These are phyloP conservation scores for Stictonetta naevosa DNA, from an alignment of 2,113 vertebrate genomes.

Conservation along the genomic window DNA sequence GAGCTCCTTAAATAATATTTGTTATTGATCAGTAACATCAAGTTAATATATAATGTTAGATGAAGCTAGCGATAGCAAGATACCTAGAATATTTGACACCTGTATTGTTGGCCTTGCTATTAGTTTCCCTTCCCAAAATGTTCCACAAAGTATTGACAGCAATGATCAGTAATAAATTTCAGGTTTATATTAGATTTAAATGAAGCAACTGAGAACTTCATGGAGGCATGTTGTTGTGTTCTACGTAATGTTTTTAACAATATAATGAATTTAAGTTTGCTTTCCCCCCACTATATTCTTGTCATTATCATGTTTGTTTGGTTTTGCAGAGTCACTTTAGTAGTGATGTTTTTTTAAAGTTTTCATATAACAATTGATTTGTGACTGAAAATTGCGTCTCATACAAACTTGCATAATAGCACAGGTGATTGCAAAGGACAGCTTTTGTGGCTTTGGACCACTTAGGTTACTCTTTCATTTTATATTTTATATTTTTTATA, in stretches of 20 bases:
- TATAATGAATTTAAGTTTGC: conserved; percentile 21
- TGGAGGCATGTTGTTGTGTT: conserved; percentile 39
- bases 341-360: conserved; percentile 7
- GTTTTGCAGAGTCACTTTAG: neutral
- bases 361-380: conserved; percentile 1
- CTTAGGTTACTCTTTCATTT: neutral
- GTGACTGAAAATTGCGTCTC: neutral
- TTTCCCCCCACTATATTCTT: conserved; percentile 37
- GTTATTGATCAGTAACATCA: neutral
- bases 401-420: neutral
- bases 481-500: neutral
- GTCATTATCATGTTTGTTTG: neutral
- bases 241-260: conserved; percentile 28
- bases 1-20: neutral
- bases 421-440: neutral
- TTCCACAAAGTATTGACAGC: conserved; percentile 20
- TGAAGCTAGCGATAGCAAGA: neutral
- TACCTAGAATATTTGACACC: neutral
- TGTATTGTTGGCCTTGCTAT: neutral
- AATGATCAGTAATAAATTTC: conserved; percentile 22
- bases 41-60: conserved; percentile 38
- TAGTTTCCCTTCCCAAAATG: conserved; percentile 27
- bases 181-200: conserved; percentile 46
- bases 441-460: neutral
- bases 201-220: conserved; percentile 23